phyloP scores from a whole-genome alignment of 1,140 invertebrate genomes.

The Diprion similis region DNA sequence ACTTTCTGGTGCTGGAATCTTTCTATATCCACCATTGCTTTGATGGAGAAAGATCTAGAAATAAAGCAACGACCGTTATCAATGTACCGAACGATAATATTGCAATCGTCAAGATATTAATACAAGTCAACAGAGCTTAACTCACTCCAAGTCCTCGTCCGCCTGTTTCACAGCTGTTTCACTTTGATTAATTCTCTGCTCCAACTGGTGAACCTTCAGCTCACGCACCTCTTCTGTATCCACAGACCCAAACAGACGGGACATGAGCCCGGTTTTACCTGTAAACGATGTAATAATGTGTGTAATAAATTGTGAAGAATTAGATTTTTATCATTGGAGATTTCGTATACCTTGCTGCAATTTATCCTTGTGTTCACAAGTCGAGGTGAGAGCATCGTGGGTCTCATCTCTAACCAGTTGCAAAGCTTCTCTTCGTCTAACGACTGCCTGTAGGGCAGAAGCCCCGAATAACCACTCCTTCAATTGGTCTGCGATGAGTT shows the following conservation, averaged over 20 bases:
- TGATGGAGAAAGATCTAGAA: conserved; percentile 75
- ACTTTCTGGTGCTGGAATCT: conserved; percentile 82
- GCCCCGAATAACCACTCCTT: conserved; percentile 86
- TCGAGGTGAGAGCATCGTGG: conserved; percentile 66
- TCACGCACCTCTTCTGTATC: conserved; percentile 83
- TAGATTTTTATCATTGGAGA: conserved; percentile 16
- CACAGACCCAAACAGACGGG: conserved; percentile 77
- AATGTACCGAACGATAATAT: conserved; percentile 13
- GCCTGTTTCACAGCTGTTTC: conserved; percentile 67
- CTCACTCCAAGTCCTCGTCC: conserved; percentile 71
- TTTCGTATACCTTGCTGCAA: conserved; percentile 56
- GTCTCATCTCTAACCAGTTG: conserved; percentile 77
- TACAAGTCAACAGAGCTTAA: conserved; percentile 23
- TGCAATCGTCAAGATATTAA: background rate
- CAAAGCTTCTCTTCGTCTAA: conserved; percentile 75
- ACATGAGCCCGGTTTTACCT: conserved; percentile 77
- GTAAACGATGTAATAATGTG: conserved; percentile 18
- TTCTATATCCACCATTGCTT: conserved; percentile 77
- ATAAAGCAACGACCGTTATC: conserved; percentile 34
- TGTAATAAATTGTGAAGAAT: conserved; percentile 13
- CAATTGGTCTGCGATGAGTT: conserved; percentile 82
- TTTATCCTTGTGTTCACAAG: conserved; percentile 67
- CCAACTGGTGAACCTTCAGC: conserved; percentile 73
- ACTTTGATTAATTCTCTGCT: conserved; percentile 75
- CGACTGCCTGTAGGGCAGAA: conserved; percentile 76